These are phyloP conservation scores for Lasioglossum zephyrum DNA, from an alignment of 2,888 invertebrate species.

Conservation along the genomic window DNA sequence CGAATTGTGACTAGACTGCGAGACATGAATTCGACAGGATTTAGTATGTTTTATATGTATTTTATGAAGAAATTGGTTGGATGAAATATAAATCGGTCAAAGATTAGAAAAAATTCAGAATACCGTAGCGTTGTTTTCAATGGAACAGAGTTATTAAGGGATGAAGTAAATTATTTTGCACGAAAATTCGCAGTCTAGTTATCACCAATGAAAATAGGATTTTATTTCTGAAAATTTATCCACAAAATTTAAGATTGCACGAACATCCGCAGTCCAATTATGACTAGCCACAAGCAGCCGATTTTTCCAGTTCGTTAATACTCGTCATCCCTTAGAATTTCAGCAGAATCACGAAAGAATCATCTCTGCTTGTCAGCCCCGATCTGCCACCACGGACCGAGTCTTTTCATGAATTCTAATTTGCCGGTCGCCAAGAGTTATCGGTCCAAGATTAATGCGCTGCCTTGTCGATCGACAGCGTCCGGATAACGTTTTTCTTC, in stretches of 20 bases:
- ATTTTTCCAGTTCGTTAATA: neutral
- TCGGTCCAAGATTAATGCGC: slow-evolving; percentile 47
- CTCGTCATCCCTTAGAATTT: neutral
- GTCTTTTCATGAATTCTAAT: slow-evolving; percentile 55
- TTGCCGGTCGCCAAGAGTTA: slow-evolving; percentile 34
- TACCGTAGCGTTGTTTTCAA: no score
- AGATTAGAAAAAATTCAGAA: no score
- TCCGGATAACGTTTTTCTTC: slow-evolving; percentile 46
- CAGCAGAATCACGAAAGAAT: neutral
- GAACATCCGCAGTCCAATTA: neutral
- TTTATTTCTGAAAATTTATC: no score
- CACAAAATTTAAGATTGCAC: no score
- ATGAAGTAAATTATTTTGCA: no score
- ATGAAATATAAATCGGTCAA: no score
- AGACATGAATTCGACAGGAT: no score
- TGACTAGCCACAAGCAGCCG: neutral
- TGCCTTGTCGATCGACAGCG: slow-evolving; percentile 32
- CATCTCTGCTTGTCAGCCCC: neutral
- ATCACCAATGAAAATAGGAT: no score
- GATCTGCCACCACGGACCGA: slow-evolving; percentile 7
- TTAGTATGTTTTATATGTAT: no score
- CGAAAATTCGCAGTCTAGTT: no score
- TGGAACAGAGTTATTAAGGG: no score
- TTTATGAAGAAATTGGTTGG: no score
- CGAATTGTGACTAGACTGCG: neutral